Base-by-base conservation (phyloP, 2,113 vertebrate genomes). In the Pteruthius melanotis region DNA sequence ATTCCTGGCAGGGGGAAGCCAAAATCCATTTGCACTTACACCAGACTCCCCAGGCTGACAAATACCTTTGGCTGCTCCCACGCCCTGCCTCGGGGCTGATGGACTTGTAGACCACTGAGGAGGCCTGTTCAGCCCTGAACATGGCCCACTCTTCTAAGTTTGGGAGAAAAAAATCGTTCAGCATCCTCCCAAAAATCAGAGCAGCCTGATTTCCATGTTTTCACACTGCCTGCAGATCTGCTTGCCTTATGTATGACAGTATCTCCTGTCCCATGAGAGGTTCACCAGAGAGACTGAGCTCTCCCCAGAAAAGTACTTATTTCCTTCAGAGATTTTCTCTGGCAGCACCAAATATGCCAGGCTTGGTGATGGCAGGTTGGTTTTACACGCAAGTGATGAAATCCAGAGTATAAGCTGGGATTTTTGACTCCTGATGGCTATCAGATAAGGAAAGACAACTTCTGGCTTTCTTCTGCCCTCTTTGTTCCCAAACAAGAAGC, bases 401-500 rank as follows among this genome's bases (percentile, higher is more conserved):
- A 96, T 74, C 47, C 76, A 86, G 82, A 77, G 33, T 30, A 47
- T 52, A 83, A 83, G 23, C 39, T 52, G 82, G 47, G 35, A 44
- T 90, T 65, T 91, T 91, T 93, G 83, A 78, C 15, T 92, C 83
- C 60, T 78, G 88, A 89, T 86, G 53, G 39, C 39, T 86, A 47
- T 93, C 1, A 0, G 45, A 59, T 65, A 42, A 83, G 87, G 70
- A 30, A 82, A 91, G 87, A 50, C 37, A 69, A 52, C 66, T 90
- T 91, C 93, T 93, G 88, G 60, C 75, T 94, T 90, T 74, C 54
- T 93, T 94, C 85, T 92, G 35, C 44, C 15, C 56, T 66, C n/a
- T 44, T 59, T 78, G 64, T 80, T 96, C 85, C 94, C 82, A 86
- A 90, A 63, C 63, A 90, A 94, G 85, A 66, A 90, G 64, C 47